Base-by-base conservation (phyloP, 1,140 invertebrate species). In the Drosophila tani region DNA sequence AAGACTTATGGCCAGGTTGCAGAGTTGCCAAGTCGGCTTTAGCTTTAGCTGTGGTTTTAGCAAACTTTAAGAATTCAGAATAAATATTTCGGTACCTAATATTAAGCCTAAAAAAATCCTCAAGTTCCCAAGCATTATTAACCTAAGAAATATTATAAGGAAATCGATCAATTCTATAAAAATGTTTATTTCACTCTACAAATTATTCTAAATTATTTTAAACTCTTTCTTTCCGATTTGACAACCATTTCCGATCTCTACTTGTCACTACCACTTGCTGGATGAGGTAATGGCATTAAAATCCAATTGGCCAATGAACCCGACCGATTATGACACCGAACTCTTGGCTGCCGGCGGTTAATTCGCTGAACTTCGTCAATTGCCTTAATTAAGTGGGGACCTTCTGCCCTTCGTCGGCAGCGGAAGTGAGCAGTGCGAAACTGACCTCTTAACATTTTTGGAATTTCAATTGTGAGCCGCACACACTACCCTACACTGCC, bases 241-340 rank as follows among this genome's bases (percentile, higher is more conserved):
- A 24, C 40, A 9, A 9, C 12, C 35, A 19, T 24, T 66, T 50
- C 17, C 38, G 15, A 41, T 41, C 19, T n/a, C 5, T 19, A 27
- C 1, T 29, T 62, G 2, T 38, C 66, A 46, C 19, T 14, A 27
- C 19, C 17, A 35, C 15, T 6, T 12, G 29, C 27, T 55, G 65
- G 65, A 27, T 73, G 66, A 73, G 67, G 53, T 73, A 73, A 73
- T 73, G 68, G 19, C 35, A 55, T 70, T 62, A 40, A 29, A 43
- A 79, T 51, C 32, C 57, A 68, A 45, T 79, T 85, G 85, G 81
- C 73, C 81, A 85, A 57, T 84, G 84, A 90, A 84, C 84, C 63
- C 77, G 56, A 14, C 14, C 41, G 67, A 75, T 56, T 64, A 69
- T 69, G 83, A 83, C 57, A 76, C 79, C 46, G 17, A 70, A 59